phyloP scores from a whole-genome alignment of 1,140 invertebrate species.

The Rhopalosiphum padi region DNA sequence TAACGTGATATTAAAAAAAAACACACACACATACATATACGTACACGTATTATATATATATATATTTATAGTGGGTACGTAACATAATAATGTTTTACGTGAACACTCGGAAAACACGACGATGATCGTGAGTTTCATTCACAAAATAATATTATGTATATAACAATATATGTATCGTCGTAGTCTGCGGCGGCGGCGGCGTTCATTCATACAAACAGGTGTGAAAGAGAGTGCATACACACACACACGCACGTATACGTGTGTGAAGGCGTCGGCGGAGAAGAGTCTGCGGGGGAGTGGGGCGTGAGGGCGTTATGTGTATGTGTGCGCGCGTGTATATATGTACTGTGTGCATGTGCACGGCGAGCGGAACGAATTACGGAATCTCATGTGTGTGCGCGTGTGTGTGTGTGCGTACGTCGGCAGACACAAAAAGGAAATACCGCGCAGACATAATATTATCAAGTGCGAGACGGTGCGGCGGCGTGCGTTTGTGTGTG shows the following conservation, averaged over 20 bases:
- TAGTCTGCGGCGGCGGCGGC: slow-evolving; percentile 1
- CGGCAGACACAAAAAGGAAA: slow-evolving; percentile 23
- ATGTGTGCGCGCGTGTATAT: too few species aligned
- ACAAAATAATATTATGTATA: slow-evolving; percentile 39
- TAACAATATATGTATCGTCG: neutral
- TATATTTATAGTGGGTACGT: neutral
- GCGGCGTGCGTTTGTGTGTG: neutral
- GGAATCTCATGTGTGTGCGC: neutral
- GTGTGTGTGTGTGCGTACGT: neutral
- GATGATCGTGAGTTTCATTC: slow-evolving; percentile 55
- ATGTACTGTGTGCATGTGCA: neutral
- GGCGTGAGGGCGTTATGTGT: neutral
- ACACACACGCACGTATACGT: neutral
- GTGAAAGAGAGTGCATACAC: slow-evolving; percentile 25
- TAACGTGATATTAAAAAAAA: slow-evolving; percentile 35
- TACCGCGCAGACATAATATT: neutral
- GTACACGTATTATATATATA: neutral
- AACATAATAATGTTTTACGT: slow-evolving; percentile 9
- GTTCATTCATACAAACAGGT: slow-evolving; percentile 55
- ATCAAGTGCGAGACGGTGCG: neutral
- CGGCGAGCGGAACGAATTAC: slow-evolving; percentile 10
- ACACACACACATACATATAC: neutral
- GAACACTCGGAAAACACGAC: slow-evolving; percentile 36
- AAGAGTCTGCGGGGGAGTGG: neutral
- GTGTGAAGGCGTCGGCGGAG: neutral